phyloP scores from a whole-genome alignment of 2,797 vertebrate genomes.

The Platalea minor region DNA sequence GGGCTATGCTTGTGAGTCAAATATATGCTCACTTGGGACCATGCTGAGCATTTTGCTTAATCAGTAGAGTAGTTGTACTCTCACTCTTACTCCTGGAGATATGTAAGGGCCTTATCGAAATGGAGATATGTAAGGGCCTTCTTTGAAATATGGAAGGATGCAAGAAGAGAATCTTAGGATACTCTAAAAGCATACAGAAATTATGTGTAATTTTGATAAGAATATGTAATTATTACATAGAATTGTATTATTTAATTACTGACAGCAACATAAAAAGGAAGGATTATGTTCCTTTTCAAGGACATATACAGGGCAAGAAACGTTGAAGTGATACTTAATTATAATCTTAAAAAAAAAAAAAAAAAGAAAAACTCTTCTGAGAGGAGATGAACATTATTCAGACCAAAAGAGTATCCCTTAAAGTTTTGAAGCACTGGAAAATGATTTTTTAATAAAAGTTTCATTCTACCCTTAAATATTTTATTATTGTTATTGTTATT shows the following conservation, averaged over 20 bases:
- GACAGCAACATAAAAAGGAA: background rate
- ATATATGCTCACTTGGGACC: slow-evolving; percentile 81
- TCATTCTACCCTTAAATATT: background rate
- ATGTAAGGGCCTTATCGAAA: slow-evolving; percentile 72
- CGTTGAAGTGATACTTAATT: background rate
- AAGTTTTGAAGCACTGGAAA: background rate
- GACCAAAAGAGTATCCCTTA: background rate
- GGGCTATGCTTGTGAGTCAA: slow-evolving; percentile 83
- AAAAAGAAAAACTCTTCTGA: background rate
- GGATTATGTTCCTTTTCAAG: background rate
- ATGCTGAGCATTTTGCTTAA: slow-evolving; percentile 81
- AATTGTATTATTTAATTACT: background rate
- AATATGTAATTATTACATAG: background rate
- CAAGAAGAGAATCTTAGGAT: background rate
- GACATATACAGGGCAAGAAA: background rate
- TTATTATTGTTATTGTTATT: background rate
- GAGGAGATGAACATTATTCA: background rate
- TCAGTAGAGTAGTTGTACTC: slow-evolving; percentile 75
- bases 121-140: slow-evolving; percentile 77
- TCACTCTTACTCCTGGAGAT: slow-evolving; percentile 70
- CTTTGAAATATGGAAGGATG: slow-evolving; percentile 66
- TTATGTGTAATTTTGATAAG: background rate
- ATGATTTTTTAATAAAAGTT: background rate
- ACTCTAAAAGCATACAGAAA: background rate
- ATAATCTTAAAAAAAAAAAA: background rate